These are phyloP conservation scores for Cardiocondyla obscurior DNA, from an alignment of 1,140 invertebrate species.

Conservation along the genomic window DNA sequence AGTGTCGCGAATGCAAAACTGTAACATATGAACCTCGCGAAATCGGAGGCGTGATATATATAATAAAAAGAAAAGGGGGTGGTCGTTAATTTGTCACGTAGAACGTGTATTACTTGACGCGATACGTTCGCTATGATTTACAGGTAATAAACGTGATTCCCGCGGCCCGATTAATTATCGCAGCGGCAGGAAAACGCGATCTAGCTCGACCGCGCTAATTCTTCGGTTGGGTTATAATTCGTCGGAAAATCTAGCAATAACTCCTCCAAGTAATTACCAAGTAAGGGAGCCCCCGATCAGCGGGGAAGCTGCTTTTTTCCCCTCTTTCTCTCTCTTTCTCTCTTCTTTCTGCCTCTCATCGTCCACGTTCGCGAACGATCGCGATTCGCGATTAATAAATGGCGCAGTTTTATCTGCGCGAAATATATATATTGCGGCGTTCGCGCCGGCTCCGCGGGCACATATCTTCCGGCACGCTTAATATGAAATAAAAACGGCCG, in stretches of 20 bases:
- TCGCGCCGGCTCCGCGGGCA: conserved; percentile 12
- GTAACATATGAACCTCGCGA: not conserved
- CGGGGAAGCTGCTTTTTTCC: not conserved
- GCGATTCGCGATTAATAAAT: conserved; percentile 70
- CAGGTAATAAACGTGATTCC: conserved; percentile 40
- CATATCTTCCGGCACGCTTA: conserved; percentile 59
- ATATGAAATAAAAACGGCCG: conserved; percentile 65
- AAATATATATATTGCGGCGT: conserved; percentile 31
- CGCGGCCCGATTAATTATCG: conserved; percentile 29
- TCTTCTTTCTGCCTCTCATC: too few species aligned
- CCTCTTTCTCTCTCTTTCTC: too few species aligned
- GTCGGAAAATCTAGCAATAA: conserved; percentile 59
- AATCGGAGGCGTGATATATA: too few species aligned
- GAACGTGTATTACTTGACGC: conserved; percentile 5
- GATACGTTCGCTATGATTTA: conserved; percentile 12
- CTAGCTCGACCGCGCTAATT: conserved; percentile 39
- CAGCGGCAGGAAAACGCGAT: not conserved
- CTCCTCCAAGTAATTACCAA: conserved; percentile 54
- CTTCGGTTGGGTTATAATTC: conserved; percentile 22
- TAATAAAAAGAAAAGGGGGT: too few species aligned
- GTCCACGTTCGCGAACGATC: conserved; percentile 50
- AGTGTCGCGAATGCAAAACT: not conserved
- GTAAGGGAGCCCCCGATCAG: conserved; percentile 17
- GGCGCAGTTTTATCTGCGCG: conserved; percentile 53
- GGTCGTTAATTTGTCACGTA: conserved; percentile 7